Conservation (phyloP, 2,797 vertebrate species). For the Ammospiza maritima region DNA sequence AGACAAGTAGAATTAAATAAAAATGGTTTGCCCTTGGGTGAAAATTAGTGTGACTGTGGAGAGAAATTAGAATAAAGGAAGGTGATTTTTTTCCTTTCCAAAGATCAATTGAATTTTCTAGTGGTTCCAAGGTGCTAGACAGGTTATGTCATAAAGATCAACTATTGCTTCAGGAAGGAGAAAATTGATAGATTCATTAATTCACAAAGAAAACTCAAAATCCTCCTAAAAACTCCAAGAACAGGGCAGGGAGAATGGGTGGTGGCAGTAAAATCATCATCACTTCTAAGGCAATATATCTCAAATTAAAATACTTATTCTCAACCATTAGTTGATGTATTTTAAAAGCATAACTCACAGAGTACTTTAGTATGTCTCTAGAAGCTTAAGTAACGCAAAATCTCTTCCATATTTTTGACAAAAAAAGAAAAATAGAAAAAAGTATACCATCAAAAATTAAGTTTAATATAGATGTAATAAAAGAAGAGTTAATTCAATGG, state of each 20-base stretch:
- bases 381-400: neutral
- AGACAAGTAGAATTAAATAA: constrained; percentile 64
- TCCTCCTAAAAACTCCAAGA: neutral
- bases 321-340: neutral
- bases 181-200: constrained; percentile 58
- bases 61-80: constrained; percentile 44
- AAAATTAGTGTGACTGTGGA: constrained; percentile 54
- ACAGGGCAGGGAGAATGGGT: too few relatives aligned
- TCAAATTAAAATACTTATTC: constrained; percentile 21
- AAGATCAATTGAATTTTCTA: constrained; percentile 50
- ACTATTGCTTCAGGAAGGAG: constrained; percentile 28
- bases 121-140: constrained; percentile 10
- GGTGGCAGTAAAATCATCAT: neutral
- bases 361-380: neutral
- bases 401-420: neutral
- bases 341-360: constrained; percentile 10
- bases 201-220: constrained; percentile 50
- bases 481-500: neutral
- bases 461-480: neutral
- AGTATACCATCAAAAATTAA: neutral
- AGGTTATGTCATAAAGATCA: constrained; percentile 32
- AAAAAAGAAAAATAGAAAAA: neutral
- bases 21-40: constrained; percentile 67
- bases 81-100: neutral
- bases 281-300: neutral